Percentiles rank a stretch among this genome's conserved stretches.
Evolutionary conservation across 2,888 invertebrate species (phyloP).

Genomic region (Gastracanthus pulcherrimus): DNA sequence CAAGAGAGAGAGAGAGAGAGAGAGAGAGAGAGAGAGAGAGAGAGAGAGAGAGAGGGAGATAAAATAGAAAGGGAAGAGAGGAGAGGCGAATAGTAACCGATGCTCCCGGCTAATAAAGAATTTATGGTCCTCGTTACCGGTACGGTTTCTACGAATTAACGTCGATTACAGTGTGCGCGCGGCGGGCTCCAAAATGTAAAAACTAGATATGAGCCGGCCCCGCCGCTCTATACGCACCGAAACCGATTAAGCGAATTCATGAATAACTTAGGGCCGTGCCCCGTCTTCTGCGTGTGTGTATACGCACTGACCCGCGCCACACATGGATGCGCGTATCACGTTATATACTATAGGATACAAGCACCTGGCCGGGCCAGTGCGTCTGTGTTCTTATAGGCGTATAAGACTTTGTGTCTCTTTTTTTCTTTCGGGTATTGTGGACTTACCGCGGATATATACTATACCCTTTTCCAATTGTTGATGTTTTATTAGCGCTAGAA

Average conservation of each 20-base stretch:
- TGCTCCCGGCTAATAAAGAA: constrained; percentile 74
- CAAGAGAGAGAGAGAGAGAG: constrained; percentile 12
- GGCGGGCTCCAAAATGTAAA: constrained; percentile 65
- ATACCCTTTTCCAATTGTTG: no score
- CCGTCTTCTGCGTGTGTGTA: constrained; percentile 39
- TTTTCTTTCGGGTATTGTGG: no score
- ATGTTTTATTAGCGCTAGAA: no score
- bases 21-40: constrained; percentile 37
- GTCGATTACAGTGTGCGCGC: constrained; percentile 72
- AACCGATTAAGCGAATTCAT: constrained; percentile 77
- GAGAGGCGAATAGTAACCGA: constrained; percentile 59
- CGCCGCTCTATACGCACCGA: constrained; percentile 63
- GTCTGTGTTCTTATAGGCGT: not conserved
- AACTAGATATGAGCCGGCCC: constrained; percentile 62
- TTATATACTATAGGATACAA: not conserved
- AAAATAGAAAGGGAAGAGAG: constrained; percentile 56
- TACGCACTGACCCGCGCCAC: not conserved
- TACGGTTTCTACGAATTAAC: constrained; percentile 76
- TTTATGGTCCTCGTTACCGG: constrained; percentile 75
- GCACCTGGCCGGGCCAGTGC: constrained; percentile 68
- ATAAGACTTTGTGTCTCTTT: no score
- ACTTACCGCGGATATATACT: no score
- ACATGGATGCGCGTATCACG: not conserved
- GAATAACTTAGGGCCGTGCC: constrained; percentile 73
- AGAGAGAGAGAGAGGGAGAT: constrained; percentile 41